phyloP scores from a whole-genome alignment of 2,797 vertebrate species.

The Girardinus metallicus region DNA sequence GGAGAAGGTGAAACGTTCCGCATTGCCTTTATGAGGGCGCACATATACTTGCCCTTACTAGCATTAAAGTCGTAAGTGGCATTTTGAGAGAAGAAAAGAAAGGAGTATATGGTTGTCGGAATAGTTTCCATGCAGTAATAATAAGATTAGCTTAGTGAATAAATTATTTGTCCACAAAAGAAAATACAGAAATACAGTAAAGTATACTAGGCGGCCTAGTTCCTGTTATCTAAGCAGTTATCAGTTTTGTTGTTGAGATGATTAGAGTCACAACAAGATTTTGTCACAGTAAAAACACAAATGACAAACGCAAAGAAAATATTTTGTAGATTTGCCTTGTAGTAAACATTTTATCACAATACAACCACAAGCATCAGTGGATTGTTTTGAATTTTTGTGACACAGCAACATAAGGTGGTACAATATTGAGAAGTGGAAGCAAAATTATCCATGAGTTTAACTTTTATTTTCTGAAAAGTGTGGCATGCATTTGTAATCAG shows the following conservation, averaged over 20 bases:
- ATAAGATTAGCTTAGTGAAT: constrained; percentile 13
- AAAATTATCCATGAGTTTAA: neutral
- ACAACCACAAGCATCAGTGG: neutral
- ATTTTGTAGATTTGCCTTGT: neutral
- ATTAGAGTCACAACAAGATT: neutral
- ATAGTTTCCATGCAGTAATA: constrained; percentile 53
- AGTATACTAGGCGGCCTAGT: neutral
- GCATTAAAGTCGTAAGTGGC: constrained; percentile 43
- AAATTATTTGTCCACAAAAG: neutral
- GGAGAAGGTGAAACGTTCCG: constrained; percentile 36
- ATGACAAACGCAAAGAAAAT: neutral
- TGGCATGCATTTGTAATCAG: neutral
- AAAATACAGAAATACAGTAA: neutral
- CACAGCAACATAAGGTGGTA: neutral
- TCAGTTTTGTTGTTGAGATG: neutral
- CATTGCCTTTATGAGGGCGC: constrained; percentile 43
- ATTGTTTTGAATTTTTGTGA: neutral
- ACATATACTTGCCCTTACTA: constrained; percentile 10
- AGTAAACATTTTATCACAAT: neutral
- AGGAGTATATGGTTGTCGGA: constrained; percentile 38
- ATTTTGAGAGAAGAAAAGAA: constrained; percentile 57
- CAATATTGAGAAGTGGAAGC: neutral
- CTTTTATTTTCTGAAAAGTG: neutral
- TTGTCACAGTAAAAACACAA: constrained; percentile 1
- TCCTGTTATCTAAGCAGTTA: neutral